phyloP scores from a whole-genome alignment of 2,888 invertebrate genomes.

The Drosophila borborema region DNA sequence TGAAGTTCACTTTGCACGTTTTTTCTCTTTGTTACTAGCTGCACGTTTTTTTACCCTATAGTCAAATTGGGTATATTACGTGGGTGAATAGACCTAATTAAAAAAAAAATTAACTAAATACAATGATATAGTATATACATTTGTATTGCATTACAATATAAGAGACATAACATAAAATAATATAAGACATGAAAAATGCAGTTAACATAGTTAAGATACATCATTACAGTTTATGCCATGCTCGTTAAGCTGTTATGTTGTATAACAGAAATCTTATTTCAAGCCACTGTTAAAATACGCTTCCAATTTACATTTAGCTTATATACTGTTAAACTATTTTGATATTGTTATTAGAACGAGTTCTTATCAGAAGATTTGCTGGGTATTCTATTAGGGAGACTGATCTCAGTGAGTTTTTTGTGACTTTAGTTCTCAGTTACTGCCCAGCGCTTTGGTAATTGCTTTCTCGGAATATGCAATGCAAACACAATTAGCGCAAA shows the following conservation, averaged over 20 bases:
- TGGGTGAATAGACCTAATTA: background rate
- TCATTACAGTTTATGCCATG: background rate
- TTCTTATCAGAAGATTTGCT: slow-evolving; percentile 8
- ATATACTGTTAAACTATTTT: background rate
- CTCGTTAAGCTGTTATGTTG: background rate
- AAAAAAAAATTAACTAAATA: too few relatives aligned
- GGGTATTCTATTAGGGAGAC: background rate
- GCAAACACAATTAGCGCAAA: slow-evolving; percentile 64
- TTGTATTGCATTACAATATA: background rate
- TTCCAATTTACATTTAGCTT: background rate
- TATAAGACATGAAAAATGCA: background rate
- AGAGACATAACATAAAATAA: background rate
- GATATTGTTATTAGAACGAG: background rate
- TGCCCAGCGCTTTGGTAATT: slow-evolving; percentile 26
- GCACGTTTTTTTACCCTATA: slow-evolving; percentile 9
- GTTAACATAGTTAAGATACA: background rate
- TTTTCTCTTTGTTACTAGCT: slow-evolving; percentile 7
- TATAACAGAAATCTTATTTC: background rate
- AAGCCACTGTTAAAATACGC: background rate
- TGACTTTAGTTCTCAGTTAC: background rate
- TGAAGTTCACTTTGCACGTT: slow-evolving; percentile 24
- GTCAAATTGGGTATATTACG: background rate
- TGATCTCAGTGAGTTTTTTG: background rate
- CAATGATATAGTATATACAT: background rate
- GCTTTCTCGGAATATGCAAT: slow-evolving; percentile 31